Evolutionary conservation across 2,888 invertebrate genomes (phyloP).

Genomic region (Phragmatobia fuliginosa): DNA sequence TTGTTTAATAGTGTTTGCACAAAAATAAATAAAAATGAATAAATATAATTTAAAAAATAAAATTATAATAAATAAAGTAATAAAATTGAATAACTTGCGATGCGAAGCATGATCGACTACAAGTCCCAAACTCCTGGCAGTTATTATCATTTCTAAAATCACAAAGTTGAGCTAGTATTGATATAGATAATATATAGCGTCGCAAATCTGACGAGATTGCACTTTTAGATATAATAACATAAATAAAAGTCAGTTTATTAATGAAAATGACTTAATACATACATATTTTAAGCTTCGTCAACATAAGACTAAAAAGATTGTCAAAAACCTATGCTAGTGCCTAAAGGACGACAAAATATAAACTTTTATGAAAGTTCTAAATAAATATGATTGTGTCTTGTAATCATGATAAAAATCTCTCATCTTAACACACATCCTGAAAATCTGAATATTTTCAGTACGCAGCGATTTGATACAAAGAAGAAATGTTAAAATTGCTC

Average conservation of each 20-base stretch:
- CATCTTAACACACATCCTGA: constrained; percentile 5
- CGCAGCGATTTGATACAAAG: constrained; percentile 39
- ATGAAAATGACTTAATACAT: too few relatives aligned
- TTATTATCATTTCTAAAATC: too few relatives aligned
- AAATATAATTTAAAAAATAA: too few relatives aligned
- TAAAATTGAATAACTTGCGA: too few relatives aligned
- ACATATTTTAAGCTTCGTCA: background rate
- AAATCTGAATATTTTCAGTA: constrained; percentile 42
- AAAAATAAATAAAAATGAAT: too few relatives aligned
- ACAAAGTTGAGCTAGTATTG: background rate
- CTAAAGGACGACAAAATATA: background rate
- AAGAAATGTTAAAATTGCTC: constrained; percentile 44
- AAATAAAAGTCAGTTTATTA: background rate
- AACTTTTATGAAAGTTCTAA: background rate
- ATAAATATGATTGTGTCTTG: constrained; percentile 8
- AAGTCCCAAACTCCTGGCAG: too few relatives aligned
- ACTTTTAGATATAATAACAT: too few relatives aligned
- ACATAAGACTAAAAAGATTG: background rate
- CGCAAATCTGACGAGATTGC: too few relatives aligned
- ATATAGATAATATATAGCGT: too few relatives aligned
- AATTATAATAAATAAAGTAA: too few relatives aligned
- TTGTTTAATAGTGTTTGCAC: too few relatives aligned
- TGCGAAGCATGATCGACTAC: too few relatives aligned
- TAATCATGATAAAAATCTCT: constrained; percentile 6
- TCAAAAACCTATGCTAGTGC: background rate